Evolutionary conservation across 1,140 invertebrate genomes (phyloP).

Genomic region (Trichonephila clavipes): DNA sequence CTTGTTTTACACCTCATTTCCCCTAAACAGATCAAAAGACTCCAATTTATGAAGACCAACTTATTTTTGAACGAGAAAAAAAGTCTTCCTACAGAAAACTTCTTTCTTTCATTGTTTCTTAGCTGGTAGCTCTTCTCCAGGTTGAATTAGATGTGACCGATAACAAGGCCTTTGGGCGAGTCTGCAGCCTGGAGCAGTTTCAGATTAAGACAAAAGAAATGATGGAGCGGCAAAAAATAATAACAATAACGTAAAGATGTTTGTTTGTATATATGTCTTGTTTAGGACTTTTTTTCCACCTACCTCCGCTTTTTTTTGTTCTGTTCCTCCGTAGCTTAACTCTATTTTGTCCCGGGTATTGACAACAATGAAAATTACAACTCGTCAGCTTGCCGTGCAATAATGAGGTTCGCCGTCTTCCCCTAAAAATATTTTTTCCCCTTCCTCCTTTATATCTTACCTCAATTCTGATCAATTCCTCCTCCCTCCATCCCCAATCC

Average conservation of each 20-base stretch:
- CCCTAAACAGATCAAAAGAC: constrained; percentile 71
- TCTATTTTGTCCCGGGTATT: constrained; percentile 67
- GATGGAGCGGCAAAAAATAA: constrained; percentile 64
- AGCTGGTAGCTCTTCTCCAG: constrained; percentile 38
- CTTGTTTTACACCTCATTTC: constrained; percentile 49
- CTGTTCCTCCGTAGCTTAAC: constrained; percentile 41
- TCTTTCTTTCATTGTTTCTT: constrained; percentile 39
- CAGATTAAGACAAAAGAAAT: constrained; percentile 74
- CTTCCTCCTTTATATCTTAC: not conserved
- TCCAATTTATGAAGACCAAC: constrained; percentile 74
- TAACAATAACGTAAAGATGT: constrained; percentile 74
- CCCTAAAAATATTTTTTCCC: constrained; percentile 42
- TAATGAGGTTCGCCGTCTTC: constrained; percentile 72
- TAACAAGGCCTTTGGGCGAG: constrained; percentile 76
- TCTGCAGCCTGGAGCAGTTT: constrained; percentile 44
- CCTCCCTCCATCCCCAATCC: not conserved
- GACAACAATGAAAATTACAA: constrained; percentile 76
- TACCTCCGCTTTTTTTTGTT: constrained; percentile 24
- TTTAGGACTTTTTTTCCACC: constrained; percentile 56
- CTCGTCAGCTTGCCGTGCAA: constrained; percentile 73
- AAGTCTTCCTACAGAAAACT: constrained; percentile 32
- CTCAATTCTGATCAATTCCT: constrained; percentile 61
- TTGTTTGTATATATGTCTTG: constrained; percentile 74
- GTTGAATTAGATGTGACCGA: constrained; percentile 76
- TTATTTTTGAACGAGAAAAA: constrained; percentile 67